Percentiles rank a stretch among this genome's conserved stretches.
Evolutionary conservation across 37 sponge, comb jelly and placozoan genomes (phyloP).

Genomic region (Dysidea cf. avara): DNA sequence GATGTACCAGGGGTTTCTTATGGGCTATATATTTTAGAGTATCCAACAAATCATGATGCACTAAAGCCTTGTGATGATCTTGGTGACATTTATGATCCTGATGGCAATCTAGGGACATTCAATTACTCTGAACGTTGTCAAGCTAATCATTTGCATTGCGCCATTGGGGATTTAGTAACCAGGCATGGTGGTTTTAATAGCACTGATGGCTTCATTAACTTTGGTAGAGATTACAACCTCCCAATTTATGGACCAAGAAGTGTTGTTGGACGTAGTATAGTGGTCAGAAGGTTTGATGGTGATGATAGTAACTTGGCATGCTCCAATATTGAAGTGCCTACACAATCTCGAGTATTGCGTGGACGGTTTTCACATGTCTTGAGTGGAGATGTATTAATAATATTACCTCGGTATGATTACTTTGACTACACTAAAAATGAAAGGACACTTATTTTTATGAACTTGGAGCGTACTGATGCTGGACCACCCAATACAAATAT

Average conservation of each 20-base stretch:
- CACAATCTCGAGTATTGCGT: too few species aligned
- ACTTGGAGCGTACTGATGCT: slow-evolving; percentile 26
- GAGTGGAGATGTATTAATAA: slow-evolving; percentile 59
- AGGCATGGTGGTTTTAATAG: too few species aligned
- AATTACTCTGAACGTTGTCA: background rate
- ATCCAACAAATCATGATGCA: too few species aligned
- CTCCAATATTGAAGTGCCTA: slow-evolving; percentile 52
- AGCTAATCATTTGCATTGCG: slow-evolving; percentile 9
- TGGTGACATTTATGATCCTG: too few species aligned
- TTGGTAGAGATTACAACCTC: slow-evolving; percentile 7
- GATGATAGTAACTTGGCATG: slow-evolving; percentile 19
- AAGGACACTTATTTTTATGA: slow-evolving; percentile 22
- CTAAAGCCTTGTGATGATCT: slow-evolving; percentile 39
- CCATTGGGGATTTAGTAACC: slow-evolving; percentile 31
- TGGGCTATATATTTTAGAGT: too few species aligned
- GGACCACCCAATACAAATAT: too few species aligned
- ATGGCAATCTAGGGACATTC: too few species aligned
- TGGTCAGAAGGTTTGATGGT: too few species aligned
- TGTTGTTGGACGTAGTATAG: too few species aligned
- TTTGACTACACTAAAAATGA: slow-evolving; percentile 28
- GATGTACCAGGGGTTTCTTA: too few species aligned
- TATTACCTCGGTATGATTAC: slow-evolving; percentile 7
- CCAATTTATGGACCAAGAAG: slow-evolving; percentile 36
- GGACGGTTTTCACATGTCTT: slow-evolving; percentile 15
- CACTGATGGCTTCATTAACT: slow-evolving; percentile 28